Evolutionary conservation across 2,797 vertebrate genomes (phyloP), one percentile per base, ranked within the genome.

Genomic region (Eospalax fontanierii): DNA sequence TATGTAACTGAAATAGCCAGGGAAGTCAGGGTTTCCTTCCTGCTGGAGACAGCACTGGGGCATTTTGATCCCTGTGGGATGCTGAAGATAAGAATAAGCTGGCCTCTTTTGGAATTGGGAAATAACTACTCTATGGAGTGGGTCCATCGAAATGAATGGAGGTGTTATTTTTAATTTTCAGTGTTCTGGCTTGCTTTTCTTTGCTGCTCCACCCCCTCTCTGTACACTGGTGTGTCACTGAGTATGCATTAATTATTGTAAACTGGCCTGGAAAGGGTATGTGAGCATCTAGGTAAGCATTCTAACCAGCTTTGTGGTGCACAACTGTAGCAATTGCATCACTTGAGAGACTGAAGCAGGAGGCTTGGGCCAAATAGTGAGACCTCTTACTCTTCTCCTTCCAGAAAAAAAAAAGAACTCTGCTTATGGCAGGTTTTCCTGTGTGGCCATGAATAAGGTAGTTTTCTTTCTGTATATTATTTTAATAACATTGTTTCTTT

Each of bases 11-110:
- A 97, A 98, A 98, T 98, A 98, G 96, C 96, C 95, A 26, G 98
- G 98, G 98, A 98, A 98, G 98, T 98, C 97, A 98, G 98, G 95
- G 96, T 96, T 98, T 98, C 98, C 98, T 98, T 98, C 98, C 98
- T 98, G 97, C 89, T 92, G 97, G 96, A 97, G 95, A 97, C 97
- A 97, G 97, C 97, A 95, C 95, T 96, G 96, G 96, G 97, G 97
- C 97, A 95, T 97, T n/a, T 97, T 97, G 96, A 96, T 96, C 98
- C 95, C 95, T 97, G 59, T 66, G 96, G 96, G 97, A 96, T 96
- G 93, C 93, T 59, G 79, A 87, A 96, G 97, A 97, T 95, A 96
- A 98, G 96, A 97, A 40, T 93, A 96, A 94, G 84, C 93, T 96
- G 95, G 95, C 93, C 95, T 95, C 93, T 84, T 95, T 89, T 78